Base-by-base conservation (phyloP, 30 jellyfish, hydroid and myxozoan species). In the Phacellophora camtschatica region DNA sequence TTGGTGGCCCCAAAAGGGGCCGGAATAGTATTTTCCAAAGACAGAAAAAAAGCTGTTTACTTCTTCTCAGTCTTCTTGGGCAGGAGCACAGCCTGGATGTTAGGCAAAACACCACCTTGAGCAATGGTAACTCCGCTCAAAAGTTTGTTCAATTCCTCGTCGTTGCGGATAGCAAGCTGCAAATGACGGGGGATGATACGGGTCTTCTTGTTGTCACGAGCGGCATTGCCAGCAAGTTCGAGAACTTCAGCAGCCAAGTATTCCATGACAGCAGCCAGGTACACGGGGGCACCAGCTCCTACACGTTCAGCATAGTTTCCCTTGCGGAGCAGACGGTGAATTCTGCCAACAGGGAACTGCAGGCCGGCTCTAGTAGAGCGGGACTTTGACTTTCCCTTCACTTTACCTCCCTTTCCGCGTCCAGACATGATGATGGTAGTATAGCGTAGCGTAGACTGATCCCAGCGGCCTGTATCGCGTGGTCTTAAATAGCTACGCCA, bases 151-250 rank as follows among this genome's bases (percentile, higher is more conserved):
- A 91, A 45, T 55, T 91, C 98, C 61, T 91, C 98, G 82, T 91
- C 98, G 77, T 91, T 91, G 23, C 96, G 66, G 41, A 91, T 95
- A 22, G 98, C 98, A 25, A 91, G 88, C 63, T 84, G 96, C 61
- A 91, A 70, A 55, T 91, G 98, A 12, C 98, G 89, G 4, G 98
- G 97, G 24, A 91, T 71, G 54, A 91, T 86, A 9, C 98, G 42
- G 0, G 94, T 62, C 49, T 91, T 91, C 86, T 91, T 91, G 68
- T 91, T 91, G 72, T 91, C 98, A 22, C 98, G 24, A 31, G 98
- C 98, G 13, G 98, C 98, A 72, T 91, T 91, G 18, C 98, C 98
- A 69, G 98, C 98, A 58, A 91, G 62, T 66, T 91, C 98, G 5
- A 91, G 82, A 34, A 91, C 78, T 56, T 91, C 98, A 68, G 98